Conservation (phyloP, 1,140 invertebrate species). For the Apis dorsata region DNA sequence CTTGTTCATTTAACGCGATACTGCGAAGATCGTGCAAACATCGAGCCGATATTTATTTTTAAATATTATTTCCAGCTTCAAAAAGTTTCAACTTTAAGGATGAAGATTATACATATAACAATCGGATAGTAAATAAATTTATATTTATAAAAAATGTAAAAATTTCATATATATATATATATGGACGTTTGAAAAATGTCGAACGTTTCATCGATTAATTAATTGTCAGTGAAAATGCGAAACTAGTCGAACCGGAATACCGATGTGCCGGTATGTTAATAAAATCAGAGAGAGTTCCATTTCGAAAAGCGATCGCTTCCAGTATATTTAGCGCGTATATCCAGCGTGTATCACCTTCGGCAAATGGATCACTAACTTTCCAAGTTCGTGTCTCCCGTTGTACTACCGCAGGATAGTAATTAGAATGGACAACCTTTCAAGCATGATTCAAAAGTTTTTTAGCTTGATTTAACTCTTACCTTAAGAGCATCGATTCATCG, state of each 20-base stretch:
- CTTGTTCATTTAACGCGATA: neutral
- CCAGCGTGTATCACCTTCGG: constrained; percentile 36
- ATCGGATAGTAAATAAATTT: too few species aligned
- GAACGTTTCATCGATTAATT: neutral
- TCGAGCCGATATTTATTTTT: too few species aligned
- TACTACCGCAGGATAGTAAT: constrained; percentile 15
- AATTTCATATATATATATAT: neutral
- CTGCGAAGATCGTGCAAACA: too few species aligned
- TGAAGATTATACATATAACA: too few species aligned
- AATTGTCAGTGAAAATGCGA: neutral
- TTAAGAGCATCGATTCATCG: constrained; percentile 23
- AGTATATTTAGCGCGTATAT: neutral
- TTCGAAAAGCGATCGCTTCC: constrained; percentile 31
- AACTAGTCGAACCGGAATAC: constrained; percentile 51
- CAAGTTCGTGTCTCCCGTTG: constrained; percentile 43
- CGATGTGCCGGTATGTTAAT: constrained; percentile 25
- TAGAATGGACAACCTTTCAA: constrained; percentile 49
- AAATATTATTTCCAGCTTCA: too few species aligned
- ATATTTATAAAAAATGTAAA: too few species aligned
- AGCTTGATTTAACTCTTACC: constrained; percentile 21
- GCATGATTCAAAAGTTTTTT: neutral
- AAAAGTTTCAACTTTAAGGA: too few species aligned
- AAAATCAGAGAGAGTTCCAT: constrained; percentile 44
- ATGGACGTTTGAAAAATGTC: neutral
- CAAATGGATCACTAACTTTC: constrained; percentile 48